These are phyloP conservation scores for Heliocidaris erythrogramma DNA, from an alignment of 35 echinoderm and acorn worm genomes.

Conservation along the genomic window DNA sequence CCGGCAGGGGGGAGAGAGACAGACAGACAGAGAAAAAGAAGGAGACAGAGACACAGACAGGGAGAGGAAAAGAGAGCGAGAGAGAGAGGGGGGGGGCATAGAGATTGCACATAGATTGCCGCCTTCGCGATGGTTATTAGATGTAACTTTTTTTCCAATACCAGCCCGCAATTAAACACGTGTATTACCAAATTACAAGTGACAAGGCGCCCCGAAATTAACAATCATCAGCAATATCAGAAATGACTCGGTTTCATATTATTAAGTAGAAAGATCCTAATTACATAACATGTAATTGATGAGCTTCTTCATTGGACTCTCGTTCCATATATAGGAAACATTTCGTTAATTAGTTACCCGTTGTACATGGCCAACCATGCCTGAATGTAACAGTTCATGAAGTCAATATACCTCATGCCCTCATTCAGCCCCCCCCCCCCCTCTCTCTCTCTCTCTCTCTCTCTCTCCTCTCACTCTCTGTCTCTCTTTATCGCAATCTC, in stretches of 20 bases:
- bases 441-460: conserved; percentile 6
- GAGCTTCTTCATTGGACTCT: conserved; percentile 8
- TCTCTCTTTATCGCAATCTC: not conserved
- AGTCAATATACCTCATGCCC: not conserved
- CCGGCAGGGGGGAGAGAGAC: not conserved
- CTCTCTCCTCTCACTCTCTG: not conserved
- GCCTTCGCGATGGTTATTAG: not conserved
- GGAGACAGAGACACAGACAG: too few species aligned
- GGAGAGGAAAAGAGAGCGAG: too few species aligned
- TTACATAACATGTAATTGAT: conserved; percentile 44
- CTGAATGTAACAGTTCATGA: not conserved
- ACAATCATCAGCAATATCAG: conserved; percentile 23
- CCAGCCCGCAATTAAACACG: not conserved
- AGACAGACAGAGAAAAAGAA: not conserved
- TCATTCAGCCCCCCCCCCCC: not conserved
- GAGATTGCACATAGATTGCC: not conserved
- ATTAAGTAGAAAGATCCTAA: not conserved
- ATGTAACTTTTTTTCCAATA: not conserved
- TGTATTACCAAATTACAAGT: not conserved
- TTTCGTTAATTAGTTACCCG: conserved; percentile 26
- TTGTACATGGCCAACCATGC: conserved; percentile 18
- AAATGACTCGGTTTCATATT: conserved; percentile 24
- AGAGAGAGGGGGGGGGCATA: not conserved
- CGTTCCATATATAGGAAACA: not conserved
- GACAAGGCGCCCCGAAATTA: conserved; percentile 23